These are phyloP conservation scores for Macropis europaea DNA, from an alignment of 2,888 invertebrate genomes.

Conservation along the genomic window DNA sequence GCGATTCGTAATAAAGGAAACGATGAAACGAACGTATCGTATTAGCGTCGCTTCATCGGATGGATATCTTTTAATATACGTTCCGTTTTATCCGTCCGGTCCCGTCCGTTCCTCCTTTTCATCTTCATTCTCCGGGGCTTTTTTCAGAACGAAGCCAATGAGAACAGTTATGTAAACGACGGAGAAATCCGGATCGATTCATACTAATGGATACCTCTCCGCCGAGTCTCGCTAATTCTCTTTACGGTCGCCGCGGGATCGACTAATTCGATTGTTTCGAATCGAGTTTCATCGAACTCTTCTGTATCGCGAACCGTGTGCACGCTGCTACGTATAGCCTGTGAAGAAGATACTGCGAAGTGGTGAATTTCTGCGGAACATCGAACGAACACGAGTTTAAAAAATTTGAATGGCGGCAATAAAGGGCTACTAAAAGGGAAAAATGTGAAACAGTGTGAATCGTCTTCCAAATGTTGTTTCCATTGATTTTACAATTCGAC, in stretches of 20 bases:
- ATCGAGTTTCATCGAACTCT: constrained; percentile 20
- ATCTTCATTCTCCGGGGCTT: background rate
- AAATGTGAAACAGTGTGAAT: too few species aligned
- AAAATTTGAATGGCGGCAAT: too few species aligned
- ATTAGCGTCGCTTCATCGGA: background rate
- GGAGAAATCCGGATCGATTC: constrained; percentile 24
- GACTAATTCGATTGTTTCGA: constrained; percentile 33
- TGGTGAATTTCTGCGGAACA: too few species aligned
- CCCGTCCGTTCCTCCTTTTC: background rate
- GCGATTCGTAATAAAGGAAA: too few species aligned
- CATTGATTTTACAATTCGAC: too few species aligned
- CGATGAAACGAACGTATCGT: too few species aligned
- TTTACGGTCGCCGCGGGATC: constrained; percentile 26
- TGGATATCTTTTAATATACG: background rate
- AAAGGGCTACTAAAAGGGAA: too few species aligned
- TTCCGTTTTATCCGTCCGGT: background rate
- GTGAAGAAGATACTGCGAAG: too few species aligned
- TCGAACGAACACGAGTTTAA: too few species aligned
- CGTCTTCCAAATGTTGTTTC: too few species aligned
- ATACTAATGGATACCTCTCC: constrained; percentile 37
- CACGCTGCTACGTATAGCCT: too few species aligned
- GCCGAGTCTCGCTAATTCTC: constrained; percentile 29
- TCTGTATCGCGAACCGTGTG: background rate
- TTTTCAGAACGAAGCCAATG: constrained; percentile 32
- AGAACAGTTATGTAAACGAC: constrained; percentile 29